Conservation (phyloP, 2,113 vertebrate species). For the Cochlearius cochlearius region DNA sequence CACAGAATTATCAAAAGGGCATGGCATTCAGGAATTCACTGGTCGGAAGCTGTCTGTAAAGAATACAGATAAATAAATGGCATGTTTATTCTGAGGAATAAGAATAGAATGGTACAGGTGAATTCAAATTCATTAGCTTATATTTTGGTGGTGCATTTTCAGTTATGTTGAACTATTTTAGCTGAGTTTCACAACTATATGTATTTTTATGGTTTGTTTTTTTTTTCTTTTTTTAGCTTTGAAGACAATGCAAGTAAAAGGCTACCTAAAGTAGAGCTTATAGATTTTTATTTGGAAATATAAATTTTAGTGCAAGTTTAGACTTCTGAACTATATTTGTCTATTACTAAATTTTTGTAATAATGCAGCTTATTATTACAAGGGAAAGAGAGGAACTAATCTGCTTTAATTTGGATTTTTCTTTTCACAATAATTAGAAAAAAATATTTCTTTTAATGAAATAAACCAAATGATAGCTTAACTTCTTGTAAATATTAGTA, state of each 20-base stretch:
- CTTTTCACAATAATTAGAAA: background rate
- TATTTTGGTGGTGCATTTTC: background rate
- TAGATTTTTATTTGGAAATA: background rate
- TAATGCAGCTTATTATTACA: background rate
- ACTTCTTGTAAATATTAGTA: background rate
- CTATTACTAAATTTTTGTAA: background rate
- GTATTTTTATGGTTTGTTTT: background rate
- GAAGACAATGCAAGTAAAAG: background rate
- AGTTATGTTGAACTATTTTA: background rate
- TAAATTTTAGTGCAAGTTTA: background rate
- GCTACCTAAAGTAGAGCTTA: background rate
- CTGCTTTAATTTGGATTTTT: background rate
- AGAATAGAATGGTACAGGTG: fast-evolving
- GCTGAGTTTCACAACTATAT: background rate
- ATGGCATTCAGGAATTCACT: background rate
- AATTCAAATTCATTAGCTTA: background rate
- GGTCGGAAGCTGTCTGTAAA: background rate
- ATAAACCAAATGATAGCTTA: background rate
- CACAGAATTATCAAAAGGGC: background rate
- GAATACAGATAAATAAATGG: background rate
- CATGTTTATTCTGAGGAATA: background rate
- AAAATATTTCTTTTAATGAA: background rate
- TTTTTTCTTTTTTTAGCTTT: background rate
- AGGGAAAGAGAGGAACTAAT: background rate
- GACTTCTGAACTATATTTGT: background rate